Percentiles rank a stretch among this genome's conserved stretches.
phyloP scores from a whole-genome alignment of 1,140 invertebrate species.

The Leptestheria dahalacensis region DNA sequence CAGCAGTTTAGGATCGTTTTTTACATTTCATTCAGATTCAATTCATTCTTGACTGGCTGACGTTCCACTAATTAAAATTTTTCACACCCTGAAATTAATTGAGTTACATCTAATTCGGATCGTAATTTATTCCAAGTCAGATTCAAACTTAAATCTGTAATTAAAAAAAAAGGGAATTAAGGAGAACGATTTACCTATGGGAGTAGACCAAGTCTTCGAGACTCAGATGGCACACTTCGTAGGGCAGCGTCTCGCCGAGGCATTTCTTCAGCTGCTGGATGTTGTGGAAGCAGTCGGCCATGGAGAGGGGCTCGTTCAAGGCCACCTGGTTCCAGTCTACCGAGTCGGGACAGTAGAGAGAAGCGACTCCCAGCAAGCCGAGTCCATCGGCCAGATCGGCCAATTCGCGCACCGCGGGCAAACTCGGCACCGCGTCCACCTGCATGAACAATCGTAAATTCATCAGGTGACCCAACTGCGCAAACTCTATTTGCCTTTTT shows the following conservation, averaged over 20 bases:
- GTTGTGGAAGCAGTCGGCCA: conserved; percentile 87
- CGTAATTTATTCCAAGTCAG: too few relatives aligned
- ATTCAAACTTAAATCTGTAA: too few relatives aligned
- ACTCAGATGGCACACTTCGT: conserved; percentile 83
- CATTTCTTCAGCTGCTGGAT: conserved; percentile 76
- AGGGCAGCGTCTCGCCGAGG: conserved; percentile 62
- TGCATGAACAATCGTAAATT: too few relatives aligned
- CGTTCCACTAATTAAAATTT: too few relatives aligned
- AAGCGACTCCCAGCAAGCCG: conserved; percentile 69
- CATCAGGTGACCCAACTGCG: too few relatives aligned
- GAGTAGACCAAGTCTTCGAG: conserved; percentile 93
- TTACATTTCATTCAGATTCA: too few relatives aligned
- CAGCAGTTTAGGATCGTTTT: too few relatives aligned
- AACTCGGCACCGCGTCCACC: conserved; percentile 20
- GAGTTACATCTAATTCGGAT: too few relatives aligned
- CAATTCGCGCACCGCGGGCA: conserved; percentile 40
- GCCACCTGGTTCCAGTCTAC: conserved; percentile 57
- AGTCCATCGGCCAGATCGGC: conserved; percentile 82
- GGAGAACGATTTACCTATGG: conserved; percentile 77
- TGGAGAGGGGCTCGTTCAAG: conserved; percentile 42
- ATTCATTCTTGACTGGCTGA: too few relatives aligned
- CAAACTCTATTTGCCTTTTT: too few relatives aligned
- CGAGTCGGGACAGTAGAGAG: conserved; percentile 85
- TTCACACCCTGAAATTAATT: too few relatives aligned
- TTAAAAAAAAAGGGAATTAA: too few relatives aligned